Evolutionary conservation across 1,140 invertebrate genomes (phyloP), one percentile per base, ranked within the genome.

Genomic region (Battus philenor): DNA sequence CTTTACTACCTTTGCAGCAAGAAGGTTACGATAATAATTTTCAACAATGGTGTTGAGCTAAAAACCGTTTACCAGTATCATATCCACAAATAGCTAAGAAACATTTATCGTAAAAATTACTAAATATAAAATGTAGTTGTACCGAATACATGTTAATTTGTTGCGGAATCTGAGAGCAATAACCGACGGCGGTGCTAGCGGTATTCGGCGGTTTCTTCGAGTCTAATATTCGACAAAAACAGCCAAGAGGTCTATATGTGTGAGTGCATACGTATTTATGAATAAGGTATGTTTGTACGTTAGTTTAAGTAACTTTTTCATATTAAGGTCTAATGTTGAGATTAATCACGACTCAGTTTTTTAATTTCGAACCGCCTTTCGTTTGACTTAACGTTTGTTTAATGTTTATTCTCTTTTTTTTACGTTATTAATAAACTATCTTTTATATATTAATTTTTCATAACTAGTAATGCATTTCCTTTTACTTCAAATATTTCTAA

Each of bases 71-170:
- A 46, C 49, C 50, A 52, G 43, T 49, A 10, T n/a, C n/a, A n/a
- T n/a, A n/a, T 43, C 49, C 50, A 50, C 26, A 47, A 48, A 55
- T 44, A 52, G 52, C 49, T 50, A 55, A 60, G 58, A 64, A 68
- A 61, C 59, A 69, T 66, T 61, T 67, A 66, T 77, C 58, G 48
- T 71, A 71, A 79, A 73, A 69, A 76, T 64, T 41, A 71, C 65
- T 68, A 68, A 69, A 64, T 78, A 76, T 78, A 72, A 80, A 80
- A 84, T 82, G 65, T 78, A 75, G 68, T 71, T 70, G 76, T 81
- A 79, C 80, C 66, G 76, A 82, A 85, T 85, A 82, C 80, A 82
- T 84, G 80, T 78, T 85, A 85, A 85, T 85, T 85, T 82, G 74
- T 85, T 85, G 80, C 76, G 76, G 78, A 85, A 85, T 84, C 75